Conservation (phyloP, 2,797 vertebrate genomes). For the Sebastes glaucus region DNA sequence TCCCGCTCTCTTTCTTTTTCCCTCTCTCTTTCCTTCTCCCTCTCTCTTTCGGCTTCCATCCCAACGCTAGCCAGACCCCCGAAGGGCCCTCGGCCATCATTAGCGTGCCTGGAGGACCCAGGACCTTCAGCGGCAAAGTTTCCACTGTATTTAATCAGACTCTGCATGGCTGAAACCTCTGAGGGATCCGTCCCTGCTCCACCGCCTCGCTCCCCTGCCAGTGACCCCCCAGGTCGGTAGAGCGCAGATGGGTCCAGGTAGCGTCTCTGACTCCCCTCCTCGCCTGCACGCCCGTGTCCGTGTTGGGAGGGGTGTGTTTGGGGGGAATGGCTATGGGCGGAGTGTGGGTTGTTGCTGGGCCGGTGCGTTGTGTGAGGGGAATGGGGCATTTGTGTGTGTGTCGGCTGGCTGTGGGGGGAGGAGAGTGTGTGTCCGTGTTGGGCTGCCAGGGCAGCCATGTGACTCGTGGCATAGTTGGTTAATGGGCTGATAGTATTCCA, state of each 20-base stretch:
- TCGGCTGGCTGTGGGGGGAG: constrained; percentile 62
- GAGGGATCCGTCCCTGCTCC: constrained; percentile 71
- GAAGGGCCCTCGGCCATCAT: constrained; percentile 88
- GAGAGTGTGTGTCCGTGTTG: constrained; percentile 87
- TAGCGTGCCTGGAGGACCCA: constrained; percentile 78
- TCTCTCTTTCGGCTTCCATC: constrained; percentile 26
- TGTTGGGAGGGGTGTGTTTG: constrained; percentile 65
- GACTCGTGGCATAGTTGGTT: constrained; percentile 91
- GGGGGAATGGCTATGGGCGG: constrained; percentile 69
- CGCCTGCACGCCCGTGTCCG: constrained; percentile 73
- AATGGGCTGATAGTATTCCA: constrained; percentile 92
- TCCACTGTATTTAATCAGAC: constrained; percentile 96
- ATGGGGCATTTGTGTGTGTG: constrained; percentile 59
- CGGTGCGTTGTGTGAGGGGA: constrained; percentile 67
- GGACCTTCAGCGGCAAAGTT: constrained; percentile 89
- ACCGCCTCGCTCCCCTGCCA: constrained; percentile 61
- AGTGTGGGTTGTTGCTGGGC: constrained; percentile 51
- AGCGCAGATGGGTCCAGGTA: constrained; percentile 86
- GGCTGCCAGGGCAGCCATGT: constrained; percentile 92
- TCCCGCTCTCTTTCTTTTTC: constrained; percentile 79
- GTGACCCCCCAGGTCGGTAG: constrained; percentile 73
- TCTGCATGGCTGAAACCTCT: constrained; percentile 96
- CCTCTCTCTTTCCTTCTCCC: constrained; percentile 81
- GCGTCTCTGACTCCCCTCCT: constrained; percentile 89
- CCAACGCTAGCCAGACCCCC: constrained; percentile 90